Conservation (phyloP, 2,888 invertebrate genomes). For the Synanthedon vespiformis region DNA sequence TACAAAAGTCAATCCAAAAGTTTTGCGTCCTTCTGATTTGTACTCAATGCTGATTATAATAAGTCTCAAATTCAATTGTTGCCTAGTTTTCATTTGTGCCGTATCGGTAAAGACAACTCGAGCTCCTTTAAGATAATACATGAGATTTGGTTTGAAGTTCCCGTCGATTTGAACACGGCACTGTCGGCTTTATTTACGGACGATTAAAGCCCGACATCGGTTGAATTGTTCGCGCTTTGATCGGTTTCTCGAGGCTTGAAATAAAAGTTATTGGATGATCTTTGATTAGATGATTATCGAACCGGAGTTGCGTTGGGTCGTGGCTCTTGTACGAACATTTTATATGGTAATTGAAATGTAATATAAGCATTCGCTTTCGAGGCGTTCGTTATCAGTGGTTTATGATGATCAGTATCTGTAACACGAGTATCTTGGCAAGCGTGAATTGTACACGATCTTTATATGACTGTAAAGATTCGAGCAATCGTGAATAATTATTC, state of each 20-base stretch:
- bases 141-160: conserved; percentile 45
- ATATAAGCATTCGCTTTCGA: conserved; percentile 53
- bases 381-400: conserved; percentile 49
- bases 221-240: conserved; percentile 17
- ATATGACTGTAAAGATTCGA: conserved; percentile 25
- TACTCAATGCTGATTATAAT: conserved; percentile 20
- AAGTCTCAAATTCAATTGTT: conserved; percentile 28
- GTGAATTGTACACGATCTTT: conserved; percentile 21
- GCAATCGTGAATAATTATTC: conserved; percentile 41
- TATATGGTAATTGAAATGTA: conserved; percentile 69
- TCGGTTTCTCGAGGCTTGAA: conserved; percentile 31
- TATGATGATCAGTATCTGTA: conserved; percentile 32
- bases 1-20: not conserved
- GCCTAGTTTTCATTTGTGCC: conserved; percentile 23
- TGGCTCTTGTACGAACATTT: conserved; percentile 53
- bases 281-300: conserved; percentile 69
- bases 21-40: conserved; percentile 14
- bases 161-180: conserved; percentile 22
- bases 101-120: conserved; percentile 34
- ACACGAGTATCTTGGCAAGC: conserved; percentile 19
- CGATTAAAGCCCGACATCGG: conserved; percentile 24
- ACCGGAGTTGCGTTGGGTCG: conserved; percentile 48
- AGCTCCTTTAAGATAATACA: conserved; percentile 45
- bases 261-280: conserved; percentile 66
- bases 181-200: conserved; percentile 28